Percentiles rank a stretch among this genome's conserved stretches.
Evolutionary conservation across 2,888 invertebrate genomes (phyloP).

Genomic region (Diarsia rubi): DNA sequence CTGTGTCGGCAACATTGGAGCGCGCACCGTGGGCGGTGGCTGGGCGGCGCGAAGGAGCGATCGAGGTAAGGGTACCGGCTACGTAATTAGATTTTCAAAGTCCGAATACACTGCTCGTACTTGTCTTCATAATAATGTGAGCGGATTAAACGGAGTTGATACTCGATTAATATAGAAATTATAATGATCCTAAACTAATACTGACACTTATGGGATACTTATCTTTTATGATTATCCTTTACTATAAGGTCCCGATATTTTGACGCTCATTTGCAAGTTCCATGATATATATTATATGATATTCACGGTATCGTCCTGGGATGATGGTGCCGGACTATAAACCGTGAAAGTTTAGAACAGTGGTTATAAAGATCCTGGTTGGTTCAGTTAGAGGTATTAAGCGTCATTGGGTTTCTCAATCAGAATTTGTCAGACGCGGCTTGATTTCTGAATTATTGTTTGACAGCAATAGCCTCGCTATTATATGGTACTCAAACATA

Average conservation of each 20-base stretch:
- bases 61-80: constrained; percentile 91
- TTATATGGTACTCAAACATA: neutral
- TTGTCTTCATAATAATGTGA: constrained; percentile 90
- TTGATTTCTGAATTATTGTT: neutral
- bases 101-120: constrained; percentile 91
- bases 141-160: constrained; percentile 71
- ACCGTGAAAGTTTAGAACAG: too few species aligned
- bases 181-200: too few species aligned
- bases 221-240: too few species aligned
- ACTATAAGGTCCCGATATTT: too few species aligned
- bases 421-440: neutral
- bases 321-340: too few species aligned
- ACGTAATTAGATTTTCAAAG: constrained; percentile 92
- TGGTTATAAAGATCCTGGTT: neutral
- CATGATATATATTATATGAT: too few species aligned
- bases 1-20: constrained; percentile 57
- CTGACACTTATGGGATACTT: too few species aligned
- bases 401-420: neutral
- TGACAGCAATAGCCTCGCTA: neutral
- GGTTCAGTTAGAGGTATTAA: neutral
- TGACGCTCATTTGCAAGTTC: too few species aligned
- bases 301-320: too few species aligned
- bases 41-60: constrained; percentile 87
- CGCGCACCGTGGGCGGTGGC: constrained; percentile 75
- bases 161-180: constrained; percentile 50